Evolutionary conservation across 2,888 invertebrate species (phyloP), one percentile per base, ranked within the genome.

Genomic region (Muschampia plurimacula): DNA sequence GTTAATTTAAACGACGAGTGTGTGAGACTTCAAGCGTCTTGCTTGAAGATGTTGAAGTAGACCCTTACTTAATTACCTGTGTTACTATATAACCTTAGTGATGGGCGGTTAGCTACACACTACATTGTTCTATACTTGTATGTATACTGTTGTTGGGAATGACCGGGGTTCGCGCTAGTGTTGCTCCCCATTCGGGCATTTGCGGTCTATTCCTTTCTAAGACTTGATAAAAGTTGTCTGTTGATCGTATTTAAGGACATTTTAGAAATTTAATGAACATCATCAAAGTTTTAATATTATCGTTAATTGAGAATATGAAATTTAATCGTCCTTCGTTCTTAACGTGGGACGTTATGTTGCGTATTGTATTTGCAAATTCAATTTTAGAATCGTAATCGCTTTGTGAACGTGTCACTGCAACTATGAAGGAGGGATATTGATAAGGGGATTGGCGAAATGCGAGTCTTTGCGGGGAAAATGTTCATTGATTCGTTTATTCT

Each of bases 221-320:
- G 89, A 89, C 86, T 86, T 87, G 82, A 83, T 86, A 87, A 87
- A 57, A 80, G 89, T 91, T 90, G 89, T 90, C 87, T 90, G 90
- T 91, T 92, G 83, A 90, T 86, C 84, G 79, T 88, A 86, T 87
- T 86, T 88, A 86, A 84, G 83, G 79, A 84, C 83, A 83, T 85
- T 84, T 85, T 86, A 86, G 85, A 83, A 57, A 66, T 62, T 74
- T 73, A 73, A 76, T 74, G 62, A 60, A 69, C 65, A 69, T 78
- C 73, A 64, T 73, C 67, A 69, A 69, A 74, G 72, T 76, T 77
- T 76, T 75, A 72, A 72, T 72, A 72, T 52, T 67, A 62, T 74
- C 69, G 65, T 73, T 71, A 72, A 69, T 74, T 74, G 74, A 65
- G 69, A 74, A 74, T 74, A 66, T 74, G 46, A 73, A 73, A 72